Conservation (phyloP, 2,888 invertebrate species). For the Drosophila seclusa region DNA sequence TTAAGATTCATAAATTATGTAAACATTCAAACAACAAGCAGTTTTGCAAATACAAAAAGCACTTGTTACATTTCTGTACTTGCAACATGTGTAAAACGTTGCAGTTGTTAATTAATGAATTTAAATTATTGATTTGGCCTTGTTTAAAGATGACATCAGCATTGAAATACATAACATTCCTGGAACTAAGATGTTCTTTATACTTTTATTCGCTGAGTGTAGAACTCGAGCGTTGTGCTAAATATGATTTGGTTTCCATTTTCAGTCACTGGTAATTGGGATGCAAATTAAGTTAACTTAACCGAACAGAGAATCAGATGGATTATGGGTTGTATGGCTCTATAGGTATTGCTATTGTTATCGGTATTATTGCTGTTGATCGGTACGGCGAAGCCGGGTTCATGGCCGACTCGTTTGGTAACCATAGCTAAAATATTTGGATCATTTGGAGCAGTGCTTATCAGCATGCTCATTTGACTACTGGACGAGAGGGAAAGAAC, state of each 20-base stretch:
- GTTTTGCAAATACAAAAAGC: no score
- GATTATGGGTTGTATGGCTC: not conserved
- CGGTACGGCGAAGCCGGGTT: conserved; percentile 27
- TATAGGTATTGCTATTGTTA: not conserved
- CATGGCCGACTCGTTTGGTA: conserved; percentile 33
- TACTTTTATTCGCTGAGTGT: no score
- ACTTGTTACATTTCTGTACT: no score
- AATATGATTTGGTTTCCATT: not conserved
- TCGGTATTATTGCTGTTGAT: conserved; percentile 1
- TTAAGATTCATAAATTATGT: not conserved
- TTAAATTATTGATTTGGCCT: not conserved
- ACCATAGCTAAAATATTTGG: not conserved
- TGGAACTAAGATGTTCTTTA: not conserved
- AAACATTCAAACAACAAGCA: not conserved
- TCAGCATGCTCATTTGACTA: conserved; percentile 56
- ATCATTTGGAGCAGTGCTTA: conserved; percentile 45
- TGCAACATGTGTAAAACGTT: not conserved
- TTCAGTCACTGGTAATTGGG: not conserved
- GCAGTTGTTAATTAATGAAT: not conserved
- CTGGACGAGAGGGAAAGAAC: not conserved
- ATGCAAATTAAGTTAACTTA: conserved; percentile 20
- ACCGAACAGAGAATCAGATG: not conserved
- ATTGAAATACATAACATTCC: not conserved
- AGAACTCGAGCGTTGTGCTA: not conserved
- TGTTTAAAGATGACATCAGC: not conserved